Evolutionary conservation across 2,113 vertebrate genomes (phyloP), one percentile per base, ranked within the genome.

Genomic region (Phaethornis superciliosus): DNA sequence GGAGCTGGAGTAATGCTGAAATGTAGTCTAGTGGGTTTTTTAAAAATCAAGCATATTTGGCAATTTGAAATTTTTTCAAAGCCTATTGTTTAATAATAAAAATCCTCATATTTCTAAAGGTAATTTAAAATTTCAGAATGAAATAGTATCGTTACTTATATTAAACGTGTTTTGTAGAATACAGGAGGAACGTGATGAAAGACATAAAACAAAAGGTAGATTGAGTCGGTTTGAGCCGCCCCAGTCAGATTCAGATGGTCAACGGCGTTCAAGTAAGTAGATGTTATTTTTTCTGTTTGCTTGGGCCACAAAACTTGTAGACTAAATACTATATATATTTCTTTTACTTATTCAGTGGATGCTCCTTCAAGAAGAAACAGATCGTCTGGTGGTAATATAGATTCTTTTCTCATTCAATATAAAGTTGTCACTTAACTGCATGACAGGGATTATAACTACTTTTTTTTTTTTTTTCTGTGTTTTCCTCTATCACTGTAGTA

Each of bases 141-240:
- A 69, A 59, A 78, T 55, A 13, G 23, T 88, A 64, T 90, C 96
- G 54, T 74, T 90, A 49, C 11, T 94, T 64, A 72, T 3, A 8
- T 52, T 91, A 75, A 89, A 85, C 89, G 72, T 88, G 20, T 92
- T 96, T 93, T 67, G 59, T 96, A 99, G 99, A 97, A 99, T 99
- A 95, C 99, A 99, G 95, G 99, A 99, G 96, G 99, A 99, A 54
- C 98, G 99, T 83, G 99, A 99, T 96, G 99, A 99, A 95, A 98
- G 99, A 60, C 99, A 99, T 97, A 99, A 98, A 97, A 97, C 99
- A 96, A 99, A 99, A 98, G 99, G 99, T 88, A 98, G 99, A 93
- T 98, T 99, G 94, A 99, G 99, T 98, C 98, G 99, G 54, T 99
- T 99, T 92, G 99, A 99, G 85, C 99, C 99, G 22, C 98, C 99